These are phyloP conservation scores for Halocynthia roretzi DNA, from an alignment of 23 tunicate genomes.

Conservation along the genomic window DNA sequence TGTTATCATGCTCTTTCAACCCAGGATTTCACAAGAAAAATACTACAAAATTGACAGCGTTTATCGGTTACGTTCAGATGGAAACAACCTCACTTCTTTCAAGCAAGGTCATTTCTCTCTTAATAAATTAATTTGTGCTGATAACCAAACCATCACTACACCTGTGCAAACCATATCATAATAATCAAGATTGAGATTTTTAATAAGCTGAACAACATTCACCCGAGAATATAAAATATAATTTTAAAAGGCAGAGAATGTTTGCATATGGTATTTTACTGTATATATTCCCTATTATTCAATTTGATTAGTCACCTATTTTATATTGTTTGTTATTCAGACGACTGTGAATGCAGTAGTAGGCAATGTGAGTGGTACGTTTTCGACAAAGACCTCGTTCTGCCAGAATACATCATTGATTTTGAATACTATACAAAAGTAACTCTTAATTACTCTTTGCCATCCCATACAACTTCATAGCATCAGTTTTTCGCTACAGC, in stretches of 20 bases:
- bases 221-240: too few species aligned
- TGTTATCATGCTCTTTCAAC: background rate
- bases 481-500: constrained; percentile 30
- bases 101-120: constrained; percentile 1
- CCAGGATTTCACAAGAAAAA: constrained; percentile 46
- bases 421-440: constrained; percentile 86
- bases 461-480: background rate
- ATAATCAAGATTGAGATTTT: too few species aligned
- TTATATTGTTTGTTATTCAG: constrained; percentile 11
- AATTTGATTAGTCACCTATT: background rate
- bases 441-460: background rate
- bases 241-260: too few species aligned
- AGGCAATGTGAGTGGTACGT: constrained; percentile 84
- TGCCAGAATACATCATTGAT: constrained; percentile 91
- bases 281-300: background rate
- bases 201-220: too few species aligned
- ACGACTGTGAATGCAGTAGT: constrained; percentile 89
- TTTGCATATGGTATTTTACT: too few species aligned
- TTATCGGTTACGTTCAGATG: constrained; percentile 51
- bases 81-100: constrained; percentile 2
- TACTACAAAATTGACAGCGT: constrained; percentile 80
- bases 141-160: too few species aligned
- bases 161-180: too few species aligned
- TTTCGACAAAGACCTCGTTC: constrained; percentile 43
- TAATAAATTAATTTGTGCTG: background rate